Evolutionary conservation across 2,888 invertebrate genomes (phyloP), one percentile per base, ranked within the genome.

Genomic region (Thysanoteuthis rhombus): DNA sequence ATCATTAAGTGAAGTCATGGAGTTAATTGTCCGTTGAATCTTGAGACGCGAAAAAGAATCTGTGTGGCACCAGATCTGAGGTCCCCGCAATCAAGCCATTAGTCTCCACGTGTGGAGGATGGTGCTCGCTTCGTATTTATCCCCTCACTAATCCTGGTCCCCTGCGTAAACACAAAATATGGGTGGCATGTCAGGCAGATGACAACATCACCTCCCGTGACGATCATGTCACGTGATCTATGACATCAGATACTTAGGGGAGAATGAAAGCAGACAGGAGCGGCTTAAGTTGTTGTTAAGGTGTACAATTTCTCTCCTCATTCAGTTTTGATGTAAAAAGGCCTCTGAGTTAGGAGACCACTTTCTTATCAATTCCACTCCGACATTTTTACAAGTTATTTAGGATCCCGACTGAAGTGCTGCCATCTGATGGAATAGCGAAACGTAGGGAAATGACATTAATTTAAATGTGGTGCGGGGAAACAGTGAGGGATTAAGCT

Each of bases 281-380:
- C 75, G 75, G 75, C 75, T 75, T 75, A n/a, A 75, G 75, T 75
- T 75, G 75, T 75, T 75, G 75, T 75, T n/a, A 75, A 75, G 75
- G 75, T 75, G 75, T 75, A 75, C 75, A 36, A 36, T 75, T 75
- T 75, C 75, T 75, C 75, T 75, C 36, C 75, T 75, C 75, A 36
- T 75, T 75, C 75, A 75, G 75, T 75, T 75, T n/a, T 75, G 75
- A 75, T 75, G 75, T 75, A 10, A 36, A n/a, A 36, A 75, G n/a
- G 75, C 75, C 12, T 75, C 75, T n/a, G 75, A 36, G 36, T n/a
- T 75, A 10, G 75, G 12, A 25, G 25, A n/a, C n/a, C 75, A 25
- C 4, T 12, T 32, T 75, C 75, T 75, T 75, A 75, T 75, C 75
- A 75, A 75, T n/a, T 36, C n/a, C 16, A 12, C 75, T 75, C 75